These are phyloP conservation scores for Andrena flavipes DNA, from an alignment of 2,888 invertebrate genomes.

Conservation along the genomic window DNA sequence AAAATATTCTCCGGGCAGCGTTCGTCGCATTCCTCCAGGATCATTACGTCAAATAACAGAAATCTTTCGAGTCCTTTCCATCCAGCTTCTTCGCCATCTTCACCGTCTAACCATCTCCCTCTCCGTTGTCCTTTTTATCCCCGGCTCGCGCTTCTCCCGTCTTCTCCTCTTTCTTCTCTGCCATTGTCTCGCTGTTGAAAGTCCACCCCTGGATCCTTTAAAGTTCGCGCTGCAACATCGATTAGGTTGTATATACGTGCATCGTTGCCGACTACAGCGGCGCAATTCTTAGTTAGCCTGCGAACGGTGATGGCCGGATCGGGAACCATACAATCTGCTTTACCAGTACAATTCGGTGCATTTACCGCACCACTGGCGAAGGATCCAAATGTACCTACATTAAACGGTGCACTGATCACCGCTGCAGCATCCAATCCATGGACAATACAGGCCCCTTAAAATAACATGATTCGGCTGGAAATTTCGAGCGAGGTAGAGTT, in stretches of 20 bases:
- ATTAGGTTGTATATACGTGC: constrained; percentile 16
- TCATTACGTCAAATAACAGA: constrained; percentile 79
- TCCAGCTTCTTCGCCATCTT: constrained; percentile 16
- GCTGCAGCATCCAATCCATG: constrained; percentile 2
- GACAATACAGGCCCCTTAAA: background rate
- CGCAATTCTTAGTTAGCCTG: constrained; percentile 35
- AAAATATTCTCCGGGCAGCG: constrained; percentile 65
- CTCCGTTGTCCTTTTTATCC: background rate
- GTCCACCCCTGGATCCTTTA: constrained; percentile 29
- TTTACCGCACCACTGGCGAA: constrained; percentile 53
- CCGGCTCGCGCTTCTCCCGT: background rate
- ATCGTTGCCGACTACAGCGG: constrained; percentile 53
- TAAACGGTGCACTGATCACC: constrained; percentile 50
- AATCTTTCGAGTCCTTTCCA: constrained; percentile 68
- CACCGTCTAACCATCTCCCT: background rate
- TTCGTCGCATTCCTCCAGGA: constrained; percentile 74
- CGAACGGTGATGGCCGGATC: constrained; percentile 45
- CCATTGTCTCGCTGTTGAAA: background rate
- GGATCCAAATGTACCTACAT: constrained; percentile 52
- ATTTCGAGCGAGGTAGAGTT: constrained; percentile 10
- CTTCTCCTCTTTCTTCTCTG: background rate
- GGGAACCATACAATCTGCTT: constrained; percentile 57
- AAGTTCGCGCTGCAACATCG: constrained; percentile 45
- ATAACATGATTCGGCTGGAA: constrained; percentile 21
- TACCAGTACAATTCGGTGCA: constrained; percentile 57